Evolutionary conservation across 2,888 invertebrate species (phyloP).

Genomic region (Chymomyza fuscimana): DNA sequence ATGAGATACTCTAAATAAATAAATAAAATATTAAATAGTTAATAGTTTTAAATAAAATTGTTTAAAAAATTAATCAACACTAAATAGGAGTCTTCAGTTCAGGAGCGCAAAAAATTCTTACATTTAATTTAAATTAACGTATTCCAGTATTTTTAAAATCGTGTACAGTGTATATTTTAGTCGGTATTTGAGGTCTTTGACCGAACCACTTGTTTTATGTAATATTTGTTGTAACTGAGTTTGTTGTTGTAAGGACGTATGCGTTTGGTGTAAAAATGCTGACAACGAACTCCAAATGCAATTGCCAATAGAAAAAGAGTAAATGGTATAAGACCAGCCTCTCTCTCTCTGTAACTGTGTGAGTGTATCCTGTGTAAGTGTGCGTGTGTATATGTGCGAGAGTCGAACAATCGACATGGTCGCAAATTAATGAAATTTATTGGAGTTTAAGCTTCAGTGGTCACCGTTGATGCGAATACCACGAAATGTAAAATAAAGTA

Average conservation of each 20-base stretch:
- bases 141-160: too few relatives aligned
- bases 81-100: too few relatives aligned
- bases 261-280: constrained; percentile 11
- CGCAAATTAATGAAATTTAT: constrained; percentile 27
- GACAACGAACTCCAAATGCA: constrained; percentile 10
- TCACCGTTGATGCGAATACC: constrained; percentile 18
- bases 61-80: too few relatives aligned
- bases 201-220: not conserved
- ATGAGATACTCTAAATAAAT: too few relatives aligned
- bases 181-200: too few relatives aligned
- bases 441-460: constrained; percentile 24
- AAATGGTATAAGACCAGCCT: not conserved
- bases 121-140: too few relatives aligned
- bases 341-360: not conserved
- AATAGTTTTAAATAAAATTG: too few relatives aligned
- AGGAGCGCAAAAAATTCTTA: too few relatives aligned
- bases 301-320: constrained; percentile 4
- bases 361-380: not conserved
- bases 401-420: constrained; percentile 9
- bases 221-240: not conserved
- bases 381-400: not conserved
- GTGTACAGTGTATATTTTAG: too few relatives aligned
- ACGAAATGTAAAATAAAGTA: constrained; percentile 13
- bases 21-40: too few relatives aligned
- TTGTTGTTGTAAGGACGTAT: not conserved